Base-by-base conservation (phyloP, 2,888 invertebrate species). In the Drosophila colorata region DNA sequence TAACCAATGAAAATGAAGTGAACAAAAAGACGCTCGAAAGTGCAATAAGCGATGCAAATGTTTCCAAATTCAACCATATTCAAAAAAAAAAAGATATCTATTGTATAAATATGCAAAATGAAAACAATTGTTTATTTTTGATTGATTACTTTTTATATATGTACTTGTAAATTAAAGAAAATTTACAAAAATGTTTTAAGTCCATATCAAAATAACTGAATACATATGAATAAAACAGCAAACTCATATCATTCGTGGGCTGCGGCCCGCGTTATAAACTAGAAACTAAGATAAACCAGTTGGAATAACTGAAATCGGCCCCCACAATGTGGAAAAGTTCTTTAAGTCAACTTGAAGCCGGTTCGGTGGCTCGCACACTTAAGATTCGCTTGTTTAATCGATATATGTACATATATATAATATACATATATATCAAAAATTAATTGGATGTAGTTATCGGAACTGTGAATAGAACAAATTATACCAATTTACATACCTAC, bases 391-490 rank as follows among this genome's bases (percentile, higher is more conserved):
- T 74, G 74, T 74, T 66, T 59, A 59, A 67, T 48, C 40, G 44
- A 67, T 61, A 68, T 65, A 56, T 65, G 61, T 44, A 80, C 57
- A 61, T 63, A 41, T 48, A 40, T 40, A 59, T 38, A 64, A 64
- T 58, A 57, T 44, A 58, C 49, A 49, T 69, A 65, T 52, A 60
- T 66, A 52, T 56, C 41, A 49, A 41, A 66, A 60, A 75, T 52
- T 51, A 56, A 76, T 65, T 56, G 69, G 52, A 73, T 73, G 69
- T 63, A 70, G 67, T 85, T 58, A 85, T 85, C 76, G 49, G 71
- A 83, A 81, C 82, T 87, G 82, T 83, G 88, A 83, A 88, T 87
- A 86, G 83, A 87, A 73, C 68, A 84, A 86, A 83, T 86, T 86
- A 85, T 87, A 84, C 85, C 87, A 84, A 83, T 80, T 83, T 82